Percentiles rank a stretch among this genome's conserved stretches.
These are phyloP conservation scores for Hirudinaria manillensis DNA, from an alignment of 2,888 invertebrate species.

Conservation along the genomic window DNA sequence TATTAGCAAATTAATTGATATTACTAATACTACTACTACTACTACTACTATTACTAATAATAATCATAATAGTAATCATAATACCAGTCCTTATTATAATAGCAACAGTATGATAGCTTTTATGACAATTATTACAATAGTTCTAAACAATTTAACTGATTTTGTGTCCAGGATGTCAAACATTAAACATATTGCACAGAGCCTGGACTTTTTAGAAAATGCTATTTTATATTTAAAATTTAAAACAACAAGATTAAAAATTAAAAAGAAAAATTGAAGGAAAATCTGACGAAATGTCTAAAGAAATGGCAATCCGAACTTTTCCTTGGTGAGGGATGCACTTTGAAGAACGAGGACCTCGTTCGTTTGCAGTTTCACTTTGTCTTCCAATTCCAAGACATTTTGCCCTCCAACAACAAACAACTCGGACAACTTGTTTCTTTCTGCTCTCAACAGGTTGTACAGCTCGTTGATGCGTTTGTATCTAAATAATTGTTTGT, in stretches of 20 bases:
- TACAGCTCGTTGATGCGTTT: slow-evolving; percentile 55
- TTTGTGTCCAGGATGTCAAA: too few relatives aligned
- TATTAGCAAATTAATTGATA: background rate
- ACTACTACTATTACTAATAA: too few relatives aligned
- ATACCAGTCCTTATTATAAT: too few relatives aligned
- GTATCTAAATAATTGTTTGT: slow-evolving; percentile 42
- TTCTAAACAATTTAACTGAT: too few relatives aligned
- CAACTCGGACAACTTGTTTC: slow-evolving; percentile 55
- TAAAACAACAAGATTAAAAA: too few relatives aligned
- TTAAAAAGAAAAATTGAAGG: background rate
- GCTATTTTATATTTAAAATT: too few relatives aligned
- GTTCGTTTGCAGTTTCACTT: slow-evolving; percentile 54
- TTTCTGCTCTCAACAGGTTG: slow-evolving; percentile 54
- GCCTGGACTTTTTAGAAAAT: too few relatives aligned
- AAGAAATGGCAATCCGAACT: background rate
- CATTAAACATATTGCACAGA: too few relatives aligned
- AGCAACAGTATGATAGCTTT: too few relatives aligned
- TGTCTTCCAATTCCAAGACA: slow-evolving; percentile 54
- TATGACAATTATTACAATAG: too few relatives aligned
- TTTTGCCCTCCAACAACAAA: slow-evolving; percentile 55
- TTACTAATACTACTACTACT: background rate
- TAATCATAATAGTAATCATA: background rate
- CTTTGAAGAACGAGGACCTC: slow-evolving; percentile 54
- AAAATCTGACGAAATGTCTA: background rate
- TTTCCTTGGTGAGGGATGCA: background rate